Evolutionary conservation across 2,113 vertebrate genomes (phyloP).

Genomic region (Physeter macrocephalus): DNA sequence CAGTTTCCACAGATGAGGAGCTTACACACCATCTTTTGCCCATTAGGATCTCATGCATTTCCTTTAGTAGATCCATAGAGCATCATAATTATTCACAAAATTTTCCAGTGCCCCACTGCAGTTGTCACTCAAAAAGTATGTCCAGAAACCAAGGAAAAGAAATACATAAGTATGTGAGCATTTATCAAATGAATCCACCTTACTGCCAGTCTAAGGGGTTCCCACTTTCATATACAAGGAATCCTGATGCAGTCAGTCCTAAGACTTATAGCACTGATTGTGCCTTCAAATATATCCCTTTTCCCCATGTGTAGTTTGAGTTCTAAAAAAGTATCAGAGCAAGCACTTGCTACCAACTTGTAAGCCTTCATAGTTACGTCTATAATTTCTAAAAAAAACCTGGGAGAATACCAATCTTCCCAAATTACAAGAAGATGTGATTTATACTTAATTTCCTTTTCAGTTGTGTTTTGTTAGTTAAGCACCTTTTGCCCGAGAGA

Average conservation of each 20-base stretch:
- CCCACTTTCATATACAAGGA: background rate
- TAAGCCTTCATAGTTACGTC: background rate
- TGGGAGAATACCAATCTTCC: background rate
- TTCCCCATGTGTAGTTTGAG: background rate
- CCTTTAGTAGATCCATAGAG: background rate
- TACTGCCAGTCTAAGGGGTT: background rate
- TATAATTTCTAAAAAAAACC: background rate
- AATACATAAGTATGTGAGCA: background rate
- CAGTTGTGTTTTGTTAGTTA: background rate
- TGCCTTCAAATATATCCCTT: background rate
- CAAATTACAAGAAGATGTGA: background rate
- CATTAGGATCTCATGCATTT: background rate
- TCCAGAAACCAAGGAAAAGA: background rate
- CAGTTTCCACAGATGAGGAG: conserved; percentile 7
- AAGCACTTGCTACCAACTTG: background rate
- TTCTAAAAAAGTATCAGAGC: background rate
- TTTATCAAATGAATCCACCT: background rate
- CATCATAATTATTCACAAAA: conserved; percentile 18
- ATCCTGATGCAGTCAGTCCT: background rate
- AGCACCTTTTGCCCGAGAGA: background rate
- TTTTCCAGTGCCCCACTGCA: background rate
- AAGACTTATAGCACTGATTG: background rate
- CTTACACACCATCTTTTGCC: background rate
- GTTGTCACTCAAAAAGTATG: background rate
- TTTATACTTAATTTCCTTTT: background rate